Evolutionary conservation across 2,113 vertebrate species (phyloP).

Genomic region (Brachypodius melanocephalos): DNA sequence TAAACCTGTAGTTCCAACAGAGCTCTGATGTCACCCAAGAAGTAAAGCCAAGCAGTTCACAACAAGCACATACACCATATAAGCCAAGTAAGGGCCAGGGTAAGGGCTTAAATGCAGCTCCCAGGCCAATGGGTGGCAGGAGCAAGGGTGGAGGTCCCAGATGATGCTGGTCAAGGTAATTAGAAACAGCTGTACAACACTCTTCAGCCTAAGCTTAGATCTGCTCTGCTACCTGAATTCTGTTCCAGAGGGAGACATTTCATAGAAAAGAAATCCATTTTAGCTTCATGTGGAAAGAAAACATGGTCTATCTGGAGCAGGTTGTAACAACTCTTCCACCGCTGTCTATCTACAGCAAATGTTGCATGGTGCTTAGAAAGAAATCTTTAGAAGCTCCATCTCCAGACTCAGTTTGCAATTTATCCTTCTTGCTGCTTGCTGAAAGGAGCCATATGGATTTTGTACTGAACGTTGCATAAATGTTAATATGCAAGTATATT

Average conservation of each 20-base stretch:
- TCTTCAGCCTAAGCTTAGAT: background rate
- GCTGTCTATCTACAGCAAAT: background rate
- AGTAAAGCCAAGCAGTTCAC: background rate
- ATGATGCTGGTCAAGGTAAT: background rate
- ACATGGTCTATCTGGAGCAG: background rate
- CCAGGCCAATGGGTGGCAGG: background rate
- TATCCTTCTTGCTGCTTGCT: background rate
- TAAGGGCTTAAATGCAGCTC: background rate
- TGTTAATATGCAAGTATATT: constrained; percentile 20
- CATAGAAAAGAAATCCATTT: background rate
- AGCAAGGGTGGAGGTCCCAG: background rate
- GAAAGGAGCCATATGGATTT: constrained; percentile 43
- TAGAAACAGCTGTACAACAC: background rate
- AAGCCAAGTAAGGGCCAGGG: background rate
- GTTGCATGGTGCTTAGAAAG: background rate
- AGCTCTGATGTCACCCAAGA: background rate
- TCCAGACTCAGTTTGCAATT: background rate
- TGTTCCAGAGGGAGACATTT: background rate
- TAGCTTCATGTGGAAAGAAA: background rate
- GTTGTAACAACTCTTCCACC: background rate
- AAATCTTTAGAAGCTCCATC: background rate
- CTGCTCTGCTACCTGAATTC: background rate
- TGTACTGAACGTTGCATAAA: background rate
- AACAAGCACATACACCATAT: background rate
- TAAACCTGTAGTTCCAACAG: background rate